Conservation (phyloP, 1,140 invertebrate species). For the Drosophila sucinea region DNA sequence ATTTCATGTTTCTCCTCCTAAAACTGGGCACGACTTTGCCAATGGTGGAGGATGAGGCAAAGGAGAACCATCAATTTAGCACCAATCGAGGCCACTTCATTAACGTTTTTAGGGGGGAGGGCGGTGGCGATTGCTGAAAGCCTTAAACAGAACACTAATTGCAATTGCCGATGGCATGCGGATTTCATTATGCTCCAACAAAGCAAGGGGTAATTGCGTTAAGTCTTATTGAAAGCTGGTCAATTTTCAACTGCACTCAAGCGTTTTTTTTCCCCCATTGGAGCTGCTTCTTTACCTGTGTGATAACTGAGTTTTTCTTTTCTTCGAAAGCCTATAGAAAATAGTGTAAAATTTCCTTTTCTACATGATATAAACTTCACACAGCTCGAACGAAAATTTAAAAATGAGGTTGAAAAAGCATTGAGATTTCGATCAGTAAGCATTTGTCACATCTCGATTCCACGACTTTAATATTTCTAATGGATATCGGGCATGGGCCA, state of each 20-base stretch:
- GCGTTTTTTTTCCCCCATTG: too few species aligned
- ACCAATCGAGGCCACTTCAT: constrained; percentile 37
- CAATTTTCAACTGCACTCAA: background rate
- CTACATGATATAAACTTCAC: background rate
- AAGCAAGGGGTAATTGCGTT: background rate
- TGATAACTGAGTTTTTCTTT: too few species aligned
- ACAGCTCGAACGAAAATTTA: background rate
- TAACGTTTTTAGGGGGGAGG: background rate
- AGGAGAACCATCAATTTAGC: constrained; percentile 41
- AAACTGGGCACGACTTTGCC: constrained; percentile 2
- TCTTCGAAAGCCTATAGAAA: too few species aligned
- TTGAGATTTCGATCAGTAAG: constrained; percentile 1
- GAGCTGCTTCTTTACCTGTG: too few species aligned
- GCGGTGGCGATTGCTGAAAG: background rate
- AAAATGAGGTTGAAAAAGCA: constrained; percentile 12
- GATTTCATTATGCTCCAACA: background rate
- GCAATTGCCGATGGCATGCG: constrained; percentile 10
- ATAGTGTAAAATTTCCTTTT: background rate
- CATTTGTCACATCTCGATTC: constrained; percentile 3
- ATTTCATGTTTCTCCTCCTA: constrained; percentile 33
- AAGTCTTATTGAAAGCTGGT: background rate
- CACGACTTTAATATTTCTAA: background rate
- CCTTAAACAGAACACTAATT: constrained; percentile 32
- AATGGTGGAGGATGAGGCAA: background rate
- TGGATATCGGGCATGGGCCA: constrained; percentile 2